Evolutionary conservation across 2,113 vertebrate genomes (phyloP).

Genomic region (Elachura formosa): DNA sequence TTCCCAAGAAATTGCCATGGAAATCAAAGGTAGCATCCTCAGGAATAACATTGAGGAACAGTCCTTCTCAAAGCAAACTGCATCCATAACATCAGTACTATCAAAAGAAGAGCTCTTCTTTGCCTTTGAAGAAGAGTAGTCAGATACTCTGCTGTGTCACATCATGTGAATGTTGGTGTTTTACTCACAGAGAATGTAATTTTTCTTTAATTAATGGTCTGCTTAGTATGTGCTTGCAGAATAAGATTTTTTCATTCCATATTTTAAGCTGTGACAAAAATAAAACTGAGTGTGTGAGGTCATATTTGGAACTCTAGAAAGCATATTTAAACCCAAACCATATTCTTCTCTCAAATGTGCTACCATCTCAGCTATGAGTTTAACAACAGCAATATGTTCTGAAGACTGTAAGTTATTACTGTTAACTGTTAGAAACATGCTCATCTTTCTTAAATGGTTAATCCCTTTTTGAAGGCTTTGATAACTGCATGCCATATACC

Average conservation of each 20-base stretch:
- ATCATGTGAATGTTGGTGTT: background rate
- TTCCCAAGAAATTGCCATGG: background rate
- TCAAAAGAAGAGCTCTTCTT: too few species aligned
- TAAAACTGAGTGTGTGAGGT: background rate
- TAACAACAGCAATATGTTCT: background rate
- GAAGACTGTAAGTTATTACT: background rate
- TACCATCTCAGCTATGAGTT: background rate
- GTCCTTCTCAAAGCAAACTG: background rate
- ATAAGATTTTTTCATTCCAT: background rate
- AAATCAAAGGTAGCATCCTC: background rate
- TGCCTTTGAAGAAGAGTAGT: background rate
- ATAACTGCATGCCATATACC: accelerated
- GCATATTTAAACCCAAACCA: background rate
- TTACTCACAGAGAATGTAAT: background rate
- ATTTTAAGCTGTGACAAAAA: background rate
- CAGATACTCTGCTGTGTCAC: background rate
- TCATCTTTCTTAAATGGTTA: background rate
- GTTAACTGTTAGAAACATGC: background rate
- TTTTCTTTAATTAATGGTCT: background rate
- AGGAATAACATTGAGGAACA: background rate
- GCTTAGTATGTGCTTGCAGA: background rate
- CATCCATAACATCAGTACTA: background rate
- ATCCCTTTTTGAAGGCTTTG: background rate
- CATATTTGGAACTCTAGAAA: background rate
- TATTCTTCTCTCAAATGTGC: background rate